phyloP scores from a whole-genome alignment of 1,140 invertebrate species.

The Acyrthosiphon pisum region DNA sequence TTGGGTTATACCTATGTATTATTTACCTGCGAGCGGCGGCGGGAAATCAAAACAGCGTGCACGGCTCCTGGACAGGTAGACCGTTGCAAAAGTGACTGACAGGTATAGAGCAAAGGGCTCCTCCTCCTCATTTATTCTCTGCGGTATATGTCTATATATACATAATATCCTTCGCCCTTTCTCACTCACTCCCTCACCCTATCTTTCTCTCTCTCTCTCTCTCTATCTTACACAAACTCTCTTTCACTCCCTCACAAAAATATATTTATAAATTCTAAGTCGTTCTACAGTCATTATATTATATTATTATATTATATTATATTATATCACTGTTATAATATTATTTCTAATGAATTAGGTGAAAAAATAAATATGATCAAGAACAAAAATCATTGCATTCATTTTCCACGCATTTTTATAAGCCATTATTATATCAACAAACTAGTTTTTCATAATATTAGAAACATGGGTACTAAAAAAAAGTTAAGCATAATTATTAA shows the following conservation, averaged over 20 bases:
- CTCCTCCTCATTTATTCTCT: not conserved
- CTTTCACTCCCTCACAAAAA: not conserved
- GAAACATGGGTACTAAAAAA: too few relatives aligned
- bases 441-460: too few relatives aligned
- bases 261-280: not conserved
- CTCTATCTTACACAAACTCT: not conserved
- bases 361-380: too few relatives aligned
- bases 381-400: too few relatives aligned
- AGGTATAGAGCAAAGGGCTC: constrained; percentile 22
- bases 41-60: not conserved
- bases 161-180: not conserved
- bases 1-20: not conserved
- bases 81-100: constrained; percentile 21
- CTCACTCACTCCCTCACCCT: not conserved
- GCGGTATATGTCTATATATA: not conserved
- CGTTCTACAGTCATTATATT: not conserved
- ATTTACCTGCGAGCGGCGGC: not conserved
- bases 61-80: not conserved
- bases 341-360: too few relatives aligned
- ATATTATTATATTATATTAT: not conserved
- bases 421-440: too few relatives aligned
- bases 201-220: not conserved
- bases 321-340: not conserved
- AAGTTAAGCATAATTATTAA: not conserved
- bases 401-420: too few relatives aligned